Percentiles rank a stretch among this genome's conserved stretches.
phyloP scores from a whole-genome alignment of 2,888 invertebrate genomes.

The Aquatica leii region DNA sequence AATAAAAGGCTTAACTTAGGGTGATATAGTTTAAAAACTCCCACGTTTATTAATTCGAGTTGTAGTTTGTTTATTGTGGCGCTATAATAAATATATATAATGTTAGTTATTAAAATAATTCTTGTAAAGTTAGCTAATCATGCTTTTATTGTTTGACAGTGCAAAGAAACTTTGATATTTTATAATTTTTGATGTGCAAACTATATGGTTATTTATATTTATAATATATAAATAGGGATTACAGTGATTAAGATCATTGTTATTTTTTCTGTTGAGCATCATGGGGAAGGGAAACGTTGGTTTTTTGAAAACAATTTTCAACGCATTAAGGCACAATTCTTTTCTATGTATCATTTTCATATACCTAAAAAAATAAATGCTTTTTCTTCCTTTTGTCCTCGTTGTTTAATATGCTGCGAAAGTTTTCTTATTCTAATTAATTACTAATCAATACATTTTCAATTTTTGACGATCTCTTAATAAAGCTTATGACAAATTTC shows the following conservation, averaged over 20 bases:
- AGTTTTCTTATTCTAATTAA: too few relatives aligned
- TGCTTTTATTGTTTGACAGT: constrained; percentile 41
- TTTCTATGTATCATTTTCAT: constrained; percentile 54
- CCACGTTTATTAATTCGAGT: neutral
- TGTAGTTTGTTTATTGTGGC: constrained; percentile 29
- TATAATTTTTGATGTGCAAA: constrained; percentile 39
- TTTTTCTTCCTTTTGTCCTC: constrained; percentile 47
- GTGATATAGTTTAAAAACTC: constrained; percentile 1
- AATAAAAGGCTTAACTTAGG: neutral
- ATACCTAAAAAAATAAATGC: constrained; percentile 56
- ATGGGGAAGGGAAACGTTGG: constrained; percentile 39
- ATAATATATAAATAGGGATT: constrained; percentile 34
- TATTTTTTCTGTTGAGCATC: constrained; percentile 38
- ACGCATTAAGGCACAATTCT: constrained; percentile 51
- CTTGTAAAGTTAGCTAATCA: constrained; percentile 35
- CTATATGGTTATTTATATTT: constrained; percentile 36
- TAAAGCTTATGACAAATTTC: too few relatives aligned
- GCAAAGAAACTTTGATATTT: constrained; percentile 38
- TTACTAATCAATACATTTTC: too few relatives aligned
- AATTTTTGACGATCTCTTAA: too few relatives aligned
- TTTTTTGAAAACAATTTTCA: constrained; percentile 37
- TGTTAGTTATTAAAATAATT: constrained; percentile 35
- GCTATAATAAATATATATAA: constrained; percentile 31
- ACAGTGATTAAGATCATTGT: constrained; percentile 30
- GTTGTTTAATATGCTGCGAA: constrained; percentile 21